Evolutionary conservation across 2,113 vertebrate genomes (phyloP).

Genomic region (Pachyramphus minor): DNA sequence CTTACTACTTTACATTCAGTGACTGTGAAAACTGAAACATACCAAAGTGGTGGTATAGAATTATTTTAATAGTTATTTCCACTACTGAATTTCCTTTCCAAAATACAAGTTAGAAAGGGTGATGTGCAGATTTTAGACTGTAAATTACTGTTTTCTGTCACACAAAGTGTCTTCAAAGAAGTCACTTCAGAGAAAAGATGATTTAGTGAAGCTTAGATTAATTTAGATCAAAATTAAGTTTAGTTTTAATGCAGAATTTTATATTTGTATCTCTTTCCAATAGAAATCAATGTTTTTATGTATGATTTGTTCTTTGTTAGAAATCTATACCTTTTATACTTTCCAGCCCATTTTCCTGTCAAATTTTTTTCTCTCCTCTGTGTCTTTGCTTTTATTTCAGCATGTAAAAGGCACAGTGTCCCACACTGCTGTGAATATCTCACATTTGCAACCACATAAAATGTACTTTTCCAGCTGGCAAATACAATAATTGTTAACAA

Average conservation of each 20-base stretch:
- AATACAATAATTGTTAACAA: neutral
- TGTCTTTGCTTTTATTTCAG: neutral
- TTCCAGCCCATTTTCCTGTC: neutral
- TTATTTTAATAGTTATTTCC: neutral
- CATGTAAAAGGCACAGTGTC: neutral
- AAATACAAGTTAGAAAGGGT: neutral
- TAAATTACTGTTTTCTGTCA: neutral
- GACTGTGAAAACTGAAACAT: neutral
- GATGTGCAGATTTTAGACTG: neutral
- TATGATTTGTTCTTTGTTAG: neutral
- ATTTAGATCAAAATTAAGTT: neutral
- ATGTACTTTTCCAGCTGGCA: slow-evolving; percentile 5
- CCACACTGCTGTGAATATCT: neutral
- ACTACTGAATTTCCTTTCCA: neutral
- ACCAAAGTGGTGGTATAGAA: neutral
- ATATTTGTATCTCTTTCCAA: neutral
- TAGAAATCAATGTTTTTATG: neutral
- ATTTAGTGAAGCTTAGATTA: neutral
- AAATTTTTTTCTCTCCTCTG: neutral
- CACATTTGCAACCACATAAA: neutral
- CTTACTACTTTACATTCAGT: neutral
- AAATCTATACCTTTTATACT: neutral
- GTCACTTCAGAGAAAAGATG: neutral
- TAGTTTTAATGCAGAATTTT: neutral
- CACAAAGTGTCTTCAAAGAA: neutral